phyloP scores from a whole-genome alignment of 2,888 invertebrate species.

The Noctua pronuba region DNA sequence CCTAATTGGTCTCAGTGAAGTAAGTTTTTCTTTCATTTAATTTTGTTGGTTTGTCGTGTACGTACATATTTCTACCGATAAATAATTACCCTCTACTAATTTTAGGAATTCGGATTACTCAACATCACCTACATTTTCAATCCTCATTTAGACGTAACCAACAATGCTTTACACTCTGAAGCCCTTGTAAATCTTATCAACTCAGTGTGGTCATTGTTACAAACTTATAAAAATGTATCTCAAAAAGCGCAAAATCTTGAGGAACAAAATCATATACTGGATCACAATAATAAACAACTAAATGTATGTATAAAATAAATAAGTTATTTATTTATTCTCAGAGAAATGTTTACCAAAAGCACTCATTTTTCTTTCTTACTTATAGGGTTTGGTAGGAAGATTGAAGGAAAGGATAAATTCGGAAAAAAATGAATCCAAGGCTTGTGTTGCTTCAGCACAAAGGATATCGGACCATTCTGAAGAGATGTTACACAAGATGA shows the following conservation, averaged over 20 bases:
- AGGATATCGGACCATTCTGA: conserved; percentile 85
- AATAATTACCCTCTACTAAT: conserved; percentile 18
- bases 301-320: conserved; percentile 75
- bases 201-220: conserved; percentile 81
- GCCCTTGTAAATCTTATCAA: conserved; percentile 84
- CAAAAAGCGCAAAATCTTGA: conserved; percentile 78
- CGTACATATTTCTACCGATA: too few species aligned
- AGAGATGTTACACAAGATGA: conserved; percentile 77
- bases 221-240: conserved; percentile 79
- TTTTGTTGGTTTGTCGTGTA: not conserved
- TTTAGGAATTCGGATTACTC: conserved; percentile 82
- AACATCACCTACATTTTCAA: conserved; percentile 85
- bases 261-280: conserved; percentile 83
- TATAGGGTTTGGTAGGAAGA: conserved; percentile 76
- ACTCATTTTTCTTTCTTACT: conserved; percentile 36
- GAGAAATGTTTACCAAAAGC: not conserved
- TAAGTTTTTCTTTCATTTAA: conserved; percentile 58
- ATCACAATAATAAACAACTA: conserved; percentile 83
- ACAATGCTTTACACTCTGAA: conserved; percentile 74
- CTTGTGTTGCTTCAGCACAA: conserved; percentile 86
- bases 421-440: conserved; percentile 85
- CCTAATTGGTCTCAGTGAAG: conserved; percentile 85
- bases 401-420: conserved; percentile 78
- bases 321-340: not conserved
- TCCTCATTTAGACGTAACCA: conserved; percentile 81